phyloP scores from a whole-genome alignment of 2,113 vertebrate species.

The Orthonyx spaldingii region DNA sequence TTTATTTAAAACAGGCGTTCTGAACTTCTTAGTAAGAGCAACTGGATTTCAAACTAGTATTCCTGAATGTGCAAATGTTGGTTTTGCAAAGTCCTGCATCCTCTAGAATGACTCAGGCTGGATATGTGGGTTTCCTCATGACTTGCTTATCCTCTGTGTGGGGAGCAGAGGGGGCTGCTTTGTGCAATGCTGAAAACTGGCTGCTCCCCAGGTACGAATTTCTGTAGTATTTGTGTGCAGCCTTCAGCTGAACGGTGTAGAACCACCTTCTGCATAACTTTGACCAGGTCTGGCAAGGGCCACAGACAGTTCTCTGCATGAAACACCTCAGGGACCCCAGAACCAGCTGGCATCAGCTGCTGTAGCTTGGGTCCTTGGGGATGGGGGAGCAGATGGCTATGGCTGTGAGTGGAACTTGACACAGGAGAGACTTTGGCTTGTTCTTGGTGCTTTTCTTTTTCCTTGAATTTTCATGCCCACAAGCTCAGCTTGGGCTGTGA shows the following conservation, averaged over 20 bases:
- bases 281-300: neutral
- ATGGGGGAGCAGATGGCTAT: constrained; percentile 14
- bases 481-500: neutral
- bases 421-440: neutral
- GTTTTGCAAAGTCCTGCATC: neutral
- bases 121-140: neutral
- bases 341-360: neutral
- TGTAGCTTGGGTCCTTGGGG: neutral
- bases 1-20: neutral
- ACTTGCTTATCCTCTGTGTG: neutral
- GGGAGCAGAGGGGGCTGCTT: neutral
- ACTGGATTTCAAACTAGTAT: neutral
- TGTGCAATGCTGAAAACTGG: neutral
- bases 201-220: neutral
- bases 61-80: neutral
- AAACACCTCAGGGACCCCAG: neutral
- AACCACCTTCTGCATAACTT: neutral
- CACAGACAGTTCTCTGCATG: neutral
- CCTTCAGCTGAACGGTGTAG: neutral
- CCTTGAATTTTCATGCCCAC: neutral
- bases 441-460: neutral
- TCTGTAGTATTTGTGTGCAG: neutral
- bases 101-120: neutral
- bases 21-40: neutral
- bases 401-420: neutral